Conservation (phyloP, 2,113 vertebrate genomes). For the Myiagra hebetior region DNA sequence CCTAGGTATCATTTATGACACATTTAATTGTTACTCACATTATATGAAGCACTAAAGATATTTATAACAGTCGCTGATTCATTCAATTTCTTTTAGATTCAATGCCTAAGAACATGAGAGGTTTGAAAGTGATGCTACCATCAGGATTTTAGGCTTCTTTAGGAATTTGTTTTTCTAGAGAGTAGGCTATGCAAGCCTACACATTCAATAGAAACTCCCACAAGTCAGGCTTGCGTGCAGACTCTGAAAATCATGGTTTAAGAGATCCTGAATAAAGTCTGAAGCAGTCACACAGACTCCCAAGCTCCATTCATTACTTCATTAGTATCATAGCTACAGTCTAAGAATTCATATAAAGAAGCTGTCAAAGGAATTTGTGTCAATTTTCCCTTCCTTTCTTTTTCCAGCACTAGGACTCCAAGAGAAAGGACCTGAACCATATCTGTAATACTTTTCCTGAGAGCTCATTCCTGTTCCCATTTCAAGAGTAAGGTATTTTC, state of each 20-base stretch:
- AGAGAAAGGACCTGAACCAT: background rate
- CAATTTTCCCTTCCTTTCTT: background rate
- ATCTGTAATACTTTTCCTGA: background rate
- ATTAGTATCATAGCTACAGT: accelerated
- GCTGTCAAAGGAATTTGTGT: background rate
- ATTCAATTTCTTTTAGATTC: background rate
- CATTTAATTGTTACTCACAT: background rate
- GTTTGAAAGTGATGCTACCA: background rate
- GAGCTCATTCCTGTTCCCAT: background rate
- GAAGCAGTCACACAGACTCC: background rate
- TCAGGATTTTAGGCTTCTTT: background rate
- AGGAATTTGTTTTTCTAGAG: background rate
- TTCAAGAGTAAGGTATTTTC: background rate
- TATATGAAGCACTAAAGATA: background rate
- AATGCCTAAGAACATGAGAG: background rate
- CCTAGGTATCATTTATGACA: background rate
- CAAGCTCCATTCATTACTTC: background rate
- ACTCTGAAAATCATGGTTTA: background rate
- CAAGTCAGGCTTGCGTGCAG: background rate
- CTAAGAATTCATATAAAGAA: background rate
- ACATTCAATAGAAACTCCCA: background rate
- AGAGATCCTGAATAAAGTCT: background rate
- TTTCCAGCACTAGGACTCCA: background rate
- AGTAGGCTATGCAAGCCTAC: background rate
- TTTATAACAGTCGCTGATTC: background rate